Base-by-base conservation (phyloP, 23 tunicate species). In the Trididemnum miniatum region DNA sequence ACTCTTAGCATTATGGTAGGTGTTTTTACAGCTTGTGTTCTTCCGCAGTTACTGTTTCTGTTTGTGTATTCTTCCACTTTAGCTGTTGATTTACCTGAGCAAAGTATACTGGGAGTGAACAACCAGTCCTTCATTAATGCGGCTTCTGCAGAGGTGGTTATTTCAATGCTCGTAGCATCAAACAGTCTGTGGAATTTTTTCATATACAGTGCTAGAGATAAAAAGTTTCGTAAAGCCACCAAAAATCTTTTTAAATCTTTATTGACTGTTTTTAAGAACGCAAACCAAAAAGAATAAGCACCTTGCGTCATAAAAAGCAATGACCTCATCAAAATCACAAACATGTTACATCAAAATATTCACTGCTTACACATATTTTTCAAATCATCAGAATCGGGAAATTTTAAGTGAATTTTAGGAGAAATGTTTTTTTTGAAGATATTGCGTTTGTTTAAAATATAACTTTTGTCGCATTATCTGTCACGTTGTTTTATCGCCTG, bases 1-100 rank as follows among this genome's bases (percentile, higher is more conserved):
- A 90, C 96, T 4, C 88, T 90, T 20, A 74, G 80, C 23, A 80
- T 90, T 18, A 90, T 90, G 96, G 89, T 85, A 30, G 89, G 96
- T 23, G 86, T 50, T 0, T 90, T 84, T 74, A 90, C 81, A 12
- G 32, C 65, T 2, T 69, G 85, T 36, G 30, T 90, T 35, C 51
- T 84, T 20, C 88, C 86, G 26, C 31, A 77, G 1, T 28, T 63
- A 4, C 27, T 85, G 26, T 65, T 76, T 31, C 36, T 85, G 25
- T 28, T 84, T 22, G 59, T 24, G 32, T 34, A 12, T 3, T 35
- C 20, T 0, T 34, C 27, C 32, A 12, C 18, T 49, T 49, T 49
- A 9, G 12, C 18, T 49, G 15, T 18, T 18, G 18, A 49, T 49
- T 4, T 62, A 3, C 26, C 67, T 24, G 15, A 3, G 4, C 28